Percentiles rank a stretch among this genome's conserved stretches.
Evolutionary conservation across 2,113 vertebrate species (phyloP).

Genomic region (Zosterops hypoxanthus): DNA sequence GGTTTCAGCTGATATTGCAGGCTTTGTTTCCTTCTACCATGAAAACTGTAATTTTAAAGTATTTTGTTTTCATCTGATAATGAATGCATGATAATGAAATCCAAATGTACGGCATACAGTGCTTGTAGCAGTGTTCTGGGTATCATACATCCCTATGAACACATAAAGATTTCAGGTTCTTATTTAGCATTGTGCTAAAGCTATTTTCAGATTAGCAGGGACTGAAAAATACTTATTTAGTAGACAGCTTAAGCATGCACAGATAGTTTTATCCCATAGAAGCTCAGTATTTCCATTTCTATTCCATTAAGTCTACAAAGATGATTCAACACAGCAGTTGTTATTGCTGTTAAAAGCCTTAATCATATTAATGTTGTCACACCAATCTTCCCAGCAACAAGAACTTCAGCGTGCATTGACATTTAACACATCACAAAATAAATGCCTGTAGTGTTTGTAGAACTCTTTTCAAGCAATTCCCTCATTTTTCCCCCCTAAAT

Average conservation of each 20-base stretch:
- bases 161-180: neutral
- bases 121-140: neutral
- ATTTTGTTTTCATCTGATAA: neutral
- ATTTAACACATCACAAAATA: conserved; percentile 48
- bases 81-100: neutral
- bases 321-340: conserved; percentile 7
- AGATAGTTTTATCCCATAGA: neutral
- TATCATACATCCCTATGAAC: neutral
- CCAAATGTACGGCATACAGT: neutral
- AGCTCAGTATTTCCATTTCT: conserved; percentile 17
- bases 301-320: conserved; percentile 17
- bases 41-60: neutral
- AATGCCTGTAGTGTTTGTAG: conserved; percentile 12
- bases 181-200: neutral
- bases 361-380: conserved; percentile 40
- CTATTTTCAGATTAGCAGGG: neutral
- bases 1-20: neutral
- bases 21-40: neutral
- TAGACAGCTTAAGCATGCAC: neutral
- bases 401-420: neutral
- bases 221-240: conserved; percentile 14
- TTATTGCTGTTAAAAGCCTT: conserved; percentile 43
- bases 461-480: neutral
- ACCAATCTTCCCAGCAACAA: conserved; percentile 8
- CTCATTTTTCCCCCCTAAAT: neutral